A percentile compares a stretch with the other conserved stretches of the same genome.
Evolutionary conservation across 2,888 invertebrate species (phyloP).

Genomic region (Andrena marginata): DNA sequence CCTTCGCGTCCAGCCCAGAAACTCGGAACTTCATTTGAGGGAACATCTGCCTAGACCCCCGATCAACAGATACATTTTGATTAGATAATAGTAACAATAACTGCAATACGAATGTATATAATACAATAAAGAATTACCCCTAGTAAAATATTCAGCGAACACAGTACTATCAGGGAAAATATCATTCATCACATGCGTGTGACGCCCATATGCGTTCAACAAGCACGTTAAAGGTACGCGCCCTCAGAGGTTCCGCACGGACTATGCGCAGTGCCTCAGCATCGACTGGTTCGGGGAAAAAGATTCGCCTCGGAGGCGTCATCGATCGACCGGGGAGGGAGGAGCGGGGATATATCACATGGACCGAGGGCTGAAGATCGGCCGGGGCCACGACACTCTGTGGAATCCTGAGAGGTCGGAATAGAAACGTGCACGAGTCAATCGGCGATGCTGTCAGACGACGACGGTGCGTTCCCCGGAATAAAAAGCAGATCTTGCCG

Average conservation of each 20-base stretch:
- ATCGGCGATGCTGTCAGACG: conserved; percentile 71
- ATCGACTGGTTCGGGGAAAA: background rate
- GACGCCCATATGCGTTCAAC: background rate
- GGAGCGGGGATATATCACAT: background rate
- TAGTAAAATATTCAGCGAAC: background rate
- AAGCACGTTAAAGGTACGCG: no score
- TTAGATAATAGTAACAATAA: conserved; percentile 56
- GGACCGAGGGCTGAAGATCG: conserved; percentile 9
- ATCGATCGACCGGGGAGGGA: background rate
- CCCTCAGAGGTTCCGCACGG: background rate
- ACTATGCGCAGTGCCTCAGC: background rate
- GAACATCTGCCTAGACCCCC: conserved; percentile 97
- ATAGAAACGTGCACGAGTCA: conserved; percentile 78
- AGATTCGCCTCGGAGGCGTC: background rate
- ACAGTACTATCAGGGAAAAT: background rate
- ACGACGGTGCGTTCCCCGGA: conserved; percentile 63
- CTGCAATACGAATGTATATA: background rate
- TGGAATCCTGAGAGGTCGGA: conserved; percentile 68
- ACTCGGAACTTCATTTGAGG: conserved; percentile 99
- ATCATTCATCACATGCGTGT: background rate
- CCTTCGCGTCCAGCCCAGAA: conserved; percentile 98
- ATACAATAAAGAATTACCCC: background rate
- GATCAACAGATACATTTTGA: conserved; percentile 79
- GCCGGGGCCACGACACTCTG: conserved; percentile 59
- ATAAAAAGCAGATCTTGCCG: conserved; percentile 72